A percentile compares a stretch with the other conserved stretches of the same genome.
Evolutionary conservation across 2,888 invertebrate genomes (phyloP).

Genomic region (Yponomeuta plumbellus): DNA sequence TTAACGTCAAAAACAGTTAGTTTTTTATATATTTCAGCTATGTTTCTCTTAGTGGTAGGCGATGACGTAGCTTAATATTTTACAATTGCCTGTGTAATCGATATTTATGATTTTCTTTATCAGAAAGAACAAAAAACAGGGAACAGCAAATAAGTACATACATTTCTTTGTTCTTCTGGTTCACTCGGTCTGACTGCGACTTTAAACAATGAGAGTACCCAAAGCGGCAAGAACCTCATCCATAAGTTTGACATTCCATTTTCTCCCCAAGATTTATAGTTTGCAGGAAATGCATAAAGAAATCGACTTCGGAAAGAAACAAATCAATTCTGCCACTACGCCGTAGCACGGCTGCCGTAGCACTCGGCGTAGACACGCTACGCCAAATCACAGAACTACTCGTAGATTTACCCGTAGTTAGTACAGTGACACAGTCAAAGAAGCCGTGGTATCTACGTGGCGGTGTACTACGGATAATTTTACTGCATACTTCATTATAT

Average conservation of each 20-base stretch:
- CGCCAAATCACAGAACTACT: neutral
- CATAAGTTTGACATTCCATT: slow-evolving; percentile 1
- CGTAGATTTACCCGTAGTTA: neutral
- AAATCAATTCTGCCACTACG: neutral
- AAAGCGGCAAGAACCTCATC: neutral
- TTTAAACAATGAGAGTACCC: neutral
- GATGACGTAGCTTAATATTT: too few species aligned
- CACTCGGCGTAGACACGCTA: neutral
- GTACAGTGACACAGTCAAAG: neutral
- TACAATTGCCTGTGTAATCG: too few species aligned
- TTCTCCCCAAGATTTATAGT: neutral
- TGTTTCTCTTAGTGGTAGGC: too few species aligned
- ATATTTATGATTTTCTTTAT: too few species aligned
- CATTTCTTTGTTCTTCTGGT: neutral
- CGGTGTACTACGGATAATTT: neutral
- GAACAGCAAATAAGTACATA: neutral
- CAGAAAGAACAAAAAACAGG: too few species aligned
- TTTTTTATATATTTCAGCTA: too few species aligned
- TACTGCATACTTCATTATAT: neutral
- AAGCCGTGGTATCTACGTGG: neutral
- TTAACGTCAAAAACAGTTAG: too few species aligned
- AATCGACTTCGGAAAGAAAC: neutral
- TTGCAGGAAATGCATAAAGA: neutral
- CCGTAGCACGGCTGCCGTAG: neutral
- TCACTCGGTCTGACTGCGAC: neutral